Percentiles rank a stretch among this genome's conserved stretches.
phyloP scores from a whole-genome alignment of 2,888 invertebrate species.

The Hypolimnas misippus region DNA sequence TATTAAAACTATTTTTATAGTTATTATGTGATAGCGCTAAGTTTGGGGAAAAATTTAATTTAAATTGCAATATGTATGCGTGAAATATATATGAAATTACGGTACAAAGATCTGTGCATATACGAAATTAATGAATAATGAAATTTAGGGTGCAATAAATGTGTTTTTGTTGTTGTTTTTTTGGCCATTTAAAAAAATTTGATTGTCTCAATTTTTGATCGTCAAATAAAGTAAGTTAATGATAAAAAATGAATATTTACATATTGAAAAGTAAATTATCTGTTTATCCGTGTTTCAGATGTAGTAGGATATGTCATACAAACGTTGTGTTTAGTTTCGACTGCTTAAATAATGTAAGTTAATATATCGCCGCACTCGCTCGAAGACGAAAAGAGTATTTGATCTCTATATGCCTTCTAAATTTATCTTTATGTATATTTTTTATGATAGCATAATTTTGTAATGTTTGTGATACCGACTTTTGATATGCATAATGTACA shows the following conservation, averaged over 20 bases:
- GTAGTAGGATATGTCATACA: not conserved
- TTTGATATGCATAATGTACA: conserved; percentile 39
- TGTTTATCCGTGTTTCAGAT: not conserved
- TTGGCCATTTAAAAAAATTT: conserved; percentile 19
- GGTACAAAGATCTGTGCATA: conserved; percentile 47
- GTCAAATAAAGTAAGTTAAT: conserved; percentile 7
- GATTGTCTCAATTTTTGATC: conserved; percentile 17
- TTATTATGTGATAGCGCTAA: conserved; percentile 1
- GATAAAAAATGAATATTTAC: conserved; percentile 10
- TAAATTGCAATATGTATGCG: conserved; percentile 31
- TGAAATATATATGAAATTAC: conserved; percentile 42
- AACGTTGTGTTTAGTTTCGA: not conserved
- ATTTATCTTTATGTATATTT: conserved; percentile 51
- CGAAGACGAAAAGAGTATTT: conserved; percentile 53
- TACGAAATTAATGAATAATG: conserved; percentile 44
- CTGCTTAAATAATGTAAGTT: conserved; percentile 17
- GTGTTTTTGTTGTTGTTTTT: conserved; percentile 20
- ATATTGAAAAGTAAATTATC: not conserved
- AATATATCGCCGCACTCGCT: conserved; percentile 28
- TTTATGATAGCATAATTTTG: conserved; percentile 54
- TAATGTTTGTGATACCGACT: conserved; percentile 66
- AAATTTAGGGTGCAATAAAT: conserved; percentile 55
- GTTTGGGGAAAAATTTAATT: conserved; percentile 7
- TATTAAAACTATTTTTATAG: conserved; percentile 1
- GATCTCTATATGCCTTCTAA: conserved; percentile 78